These are phyloP conservation scores for Pempheris klunzingeri DNA, from an alignment of 2,797 vertebrate species.

Conservation along the genomic window DNA sequence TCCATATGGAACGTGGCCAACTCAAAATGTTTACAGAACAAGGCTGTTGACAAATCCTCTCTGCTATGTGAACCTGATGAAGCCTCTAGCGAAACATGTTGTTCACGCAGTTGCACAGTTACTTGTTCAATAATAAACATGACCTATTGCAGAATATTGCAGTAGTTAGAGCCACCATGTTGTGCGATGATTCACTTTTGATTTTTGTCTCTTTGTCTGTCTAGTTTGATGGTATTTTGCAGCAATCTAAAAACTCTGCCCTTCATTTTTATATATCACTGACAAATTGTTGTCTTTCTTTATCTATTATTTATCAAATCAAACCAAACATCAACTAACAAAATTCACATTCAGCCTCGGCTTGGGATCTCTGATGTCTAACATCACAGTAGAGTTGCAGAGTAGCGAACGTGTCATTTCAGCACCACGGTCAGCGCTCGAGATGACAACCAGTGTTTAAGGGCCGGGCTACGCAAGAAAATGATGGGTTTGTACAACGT, in stretches of 20 bases:
- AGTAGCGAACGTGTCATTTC: not conserved
- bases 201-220: not conserved
- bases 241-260: not conserved
- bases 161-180: not conserved
- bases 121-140: constrained; percentile 34
- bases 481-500: not conserved
- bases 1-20: constrained; percentile 13
- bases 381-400: not conserved
- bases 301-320: not conserved
- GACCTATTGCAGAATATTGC: constrained; percentile 19
- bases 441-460: not conserved
- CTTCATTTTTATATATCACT: not conserved
- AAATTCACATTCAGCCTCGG: not conserved
- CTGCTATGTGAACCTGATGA: not conserved
- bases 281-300: not conserved
- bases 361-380: not conserved
- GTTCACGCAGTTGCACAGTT: constrained; percentile 11
- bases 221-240: constrained; percentile 2
- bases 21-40: constrained; percentile 34
- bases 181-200: not conserved
- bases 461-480: not conserved
- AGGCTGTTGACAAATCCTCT: constrained; percentile 23
- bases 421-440: constrained; percentile 49
- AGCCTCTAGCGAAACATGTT: constrained; percentile 12
- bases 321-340: not conserved